Base-by-base conservation (phyloP, 2,113 vertebrate genomes). In the Rostratula benghalensis region DNA sequence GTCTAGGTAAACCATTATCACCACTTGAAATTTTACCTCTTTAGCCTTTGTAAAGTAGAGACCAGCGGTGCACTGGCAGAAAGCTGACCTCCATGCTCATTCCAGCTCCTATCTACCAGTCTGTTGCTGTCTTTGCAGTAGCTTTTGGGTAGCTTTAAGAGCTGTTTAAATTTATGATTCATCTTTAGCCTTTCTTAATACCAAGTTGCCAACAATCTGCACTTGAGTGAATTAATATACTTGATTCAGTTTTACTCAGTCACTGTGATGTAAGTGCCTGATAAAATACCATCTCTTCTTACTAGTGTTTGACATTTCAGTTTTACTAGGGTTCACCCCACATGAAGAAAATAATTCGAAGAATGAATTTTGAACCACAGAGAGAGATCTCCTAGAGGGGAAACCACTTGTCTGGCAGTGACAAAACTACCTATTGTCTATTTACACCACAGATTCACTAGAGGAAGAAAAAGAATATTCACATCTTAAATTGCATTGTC, bases 181-280 rank as follows among this genome's bases (percentile, higher is more conserved):
- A 67, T 93, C 63, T 91, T 93, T 80, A 91, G 65, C 71, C 46
- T 94, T 95, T 94, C 79, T 92, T 93, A 93, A 95, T 80, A 93
- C 10, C 61, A 90, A 85, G 51, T 81, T 89, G 35, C 56, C 71
- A 89, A 76, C 23, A 90, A 75, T 61, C 59, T 96, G 39, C 65
- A 94, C 65, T 91, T 95, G 57, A 73, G 41, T 89, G 83, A 97
- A 91, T 91, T 91, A 94, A 89, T 90, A 48, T 27, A 90, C 69
- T 94, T 94, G 48, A 89, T 75, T 94, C 87, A 67, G 63, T 90
- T 95, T 94, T 94, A 94, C n/a, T 90, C 75, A 89, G 41, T 74
- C 61, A 74, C 68, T 91, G 57, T 83, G 68, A 80, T 71, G 28
- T 77, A 92, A 93, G 68, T 91, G 41, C 48, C 73, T 91, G 79